Evolutionary conservation across 2,797 vertebrate species (phyloP), one percentile per base, ranked within the genome.

Genomic region (Streptopelia turtur): DNA sequence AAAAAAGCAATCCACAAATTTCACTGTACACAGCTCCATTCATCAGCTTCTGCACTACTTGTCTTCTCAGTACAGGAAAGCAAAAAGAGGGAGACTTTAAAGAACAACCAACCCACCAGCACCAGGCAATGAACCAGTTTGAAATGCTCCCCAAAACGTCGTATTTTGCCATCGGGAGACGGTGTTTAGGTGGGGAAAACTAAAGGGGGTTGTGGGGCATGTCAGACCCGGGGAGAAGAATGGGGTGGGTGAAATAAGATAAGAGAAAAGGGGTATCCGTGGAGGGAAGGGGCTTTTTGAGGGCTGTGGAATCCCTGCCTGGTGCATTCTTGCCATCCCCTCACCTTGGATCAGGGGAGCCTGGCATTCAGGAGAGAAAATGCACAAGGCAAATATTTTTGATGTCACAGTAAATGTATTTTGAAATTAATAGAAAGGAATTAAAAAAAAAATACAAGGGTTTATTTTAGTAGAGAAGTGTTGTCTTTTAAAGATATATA

Each of bases 51-150:
- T 93, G 90, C 95, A 96, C 98, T 97, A 94, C 97, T 74, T 90
- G 97, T 96, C 88, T 95, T 97, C 96, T 97, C 92, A 96, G 94
- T 97, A 93, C 92, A 96, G 96, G 95, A 97, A 85, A 94, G 97
- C 97, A 93, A 90, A 96, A 96, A 92, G 37, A 96, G 96, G 85
- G 69, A 89, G 93, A 96, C 97, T 98, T 95, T 98, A 98, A 98
- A 98, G 98, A 98, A 98, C 98, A 98, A 98, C 98, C 97, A 97
- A 97, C 98, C 80, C 18, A 9, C 86, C 72, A 70, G 80, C 83
- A 35, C 7, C 68, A 25, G 90, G 72, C 83, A 83, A 30, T 80
- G 81, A 89, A 76, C 2, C 23, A 20, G 57, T 53, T 24, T 7
- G 65, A 83, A 88, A 77, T 12, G 6, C 72, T 70, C 90, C 93